A percentile compares a stretch with the other conserved stretches of the same genome.
phyloP scores from a whole-genome alignment of 2,888 invertebrate genomes.

The Melanargia galathea region DNA sequence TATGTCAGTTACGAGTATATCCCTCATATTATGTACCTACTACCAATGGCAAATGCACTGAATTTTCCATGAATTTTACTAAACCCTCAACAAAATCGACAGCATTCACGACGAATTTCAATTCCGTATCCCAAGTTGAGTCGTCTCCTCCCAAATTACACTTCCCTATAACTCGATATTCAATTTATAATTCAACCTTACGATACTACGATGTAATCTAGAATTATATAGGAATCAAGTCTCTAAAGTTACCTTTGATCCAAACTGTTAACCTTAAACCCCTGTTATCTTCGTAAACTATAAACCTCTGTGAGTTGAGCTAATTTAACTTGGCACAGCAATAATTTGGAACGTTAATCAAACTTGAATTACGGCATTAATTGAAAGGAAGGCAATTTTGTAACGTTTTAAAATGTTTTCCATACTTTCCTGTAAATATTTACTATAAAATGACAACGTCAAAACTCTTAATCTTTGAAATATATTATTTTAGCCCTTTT shows the following conservation, averaged over 20 bases:
- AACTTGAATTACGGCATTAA: slow-evolving; percentile 14
- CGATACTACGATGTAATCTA: slow-evolving; percentile 17
- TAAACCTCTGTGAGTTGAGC: slow-evolving; percentile 26
- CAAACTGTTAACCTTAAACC: slow-evolving; percentile 12
- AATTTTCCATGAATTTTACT: neutral
- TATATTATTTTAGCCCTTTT: too few species aligned
- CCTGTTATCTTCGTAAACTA: slow-evolving; percentile 24
- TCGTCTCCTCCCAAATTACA: neutral
- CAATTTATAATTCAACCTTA: slow-evolving; percentile 23
- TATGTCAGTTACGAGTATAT: too few species aligned
- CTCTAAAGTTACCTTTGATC: slow-evolving; percentile 31
- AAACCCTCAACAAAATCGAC: slow-evolving; percentile 4
- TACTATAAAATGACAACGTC: slow-evolving; percentile 2
- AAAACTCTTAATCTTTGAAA: neutral
- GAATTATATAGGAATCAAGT: slow-evolving; percentile 23
- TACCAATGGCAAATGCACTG: neutral
- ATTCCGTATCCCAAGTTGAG: slow-evolving; percentile 5
- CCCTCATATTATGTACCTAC: too few species aligned
- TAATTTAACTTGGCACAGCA: slow-evolving; percentile 29
- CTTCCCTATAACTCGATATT: slow-evolving; percentile 8
- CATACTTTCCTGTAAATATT: slow-evolving; percentile 4
- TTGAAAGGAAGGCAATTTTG: slow-evolving; percentile 1
- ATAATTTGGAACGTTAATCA: slow-evolving; percentile 22
- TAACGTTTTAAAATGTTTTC: neutral
- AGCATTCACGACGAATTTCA: slow-evolving; percentile 12